Evolutionary conservation across 1,140 invertebrate species (phyloP), one percentile per base, ranked within the genome.

Genomic region (Parasteatoda tepidariorum): DNA sequence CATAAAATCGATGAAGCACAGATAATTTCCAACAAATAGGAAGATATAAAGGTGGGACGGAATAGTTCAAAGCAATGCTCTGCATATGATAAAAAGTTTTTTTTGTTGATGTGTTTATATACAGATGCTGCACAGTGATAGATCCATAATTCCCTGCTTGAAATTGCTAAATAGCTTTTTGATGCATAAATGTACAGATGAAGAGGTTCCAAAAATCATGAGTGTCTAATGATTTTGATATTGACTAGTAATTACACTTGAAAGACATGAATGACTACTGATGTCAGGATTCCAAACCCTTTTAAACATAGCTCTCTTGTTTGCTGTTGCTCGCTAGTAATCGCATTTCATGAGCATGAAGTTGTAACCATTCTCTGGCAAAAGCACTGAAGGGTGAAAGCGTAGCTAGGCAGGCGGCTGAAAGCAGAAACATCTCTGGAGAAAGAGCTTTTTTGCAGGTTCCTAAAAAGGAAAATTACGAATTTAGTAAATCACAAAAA

Each of bases 231-330:
- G n/a, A n/a, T n/a, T n/a, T n/a, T n/a, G n/a, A n/a, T n/a, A n/a
- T n/a, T 4, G 38, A 48, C 38, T 64, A 64, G 61, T 30, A 15
- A 28, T 64, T 48, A 48, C 38, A 48, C 38, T 0, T 48, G 38
- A 48, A 48, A 48, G 38, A 48, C 38, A 13, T 9, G 18, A 48
- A 48, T 48, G 38, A 48, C 38, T 48, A 6, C 13, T 48, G 38
- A 48, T 13, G 1, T 48, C 9, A 41, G 38, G 13, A 4, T 9
- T 48, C 18, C 18, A 9, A 48, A 4, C 18, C 18, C 38, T 4
- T 38, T 83, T 74, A 83, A 0, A 83, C 81, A 34, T 83, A 83
- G 22, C 81, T 83, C 31, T 83, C 81, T 55, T 73, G 68, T 59
- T 67, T 73, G 7, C 38, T 73, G 48, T 34, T 71, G 24, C 33